A percentile compares a stretch with the other conserved stretches of the same genome.
Evolutionary conservation across 2,113 vertebrate genomes (phyloP).

Genomic region (Abramis brama): DNA sequence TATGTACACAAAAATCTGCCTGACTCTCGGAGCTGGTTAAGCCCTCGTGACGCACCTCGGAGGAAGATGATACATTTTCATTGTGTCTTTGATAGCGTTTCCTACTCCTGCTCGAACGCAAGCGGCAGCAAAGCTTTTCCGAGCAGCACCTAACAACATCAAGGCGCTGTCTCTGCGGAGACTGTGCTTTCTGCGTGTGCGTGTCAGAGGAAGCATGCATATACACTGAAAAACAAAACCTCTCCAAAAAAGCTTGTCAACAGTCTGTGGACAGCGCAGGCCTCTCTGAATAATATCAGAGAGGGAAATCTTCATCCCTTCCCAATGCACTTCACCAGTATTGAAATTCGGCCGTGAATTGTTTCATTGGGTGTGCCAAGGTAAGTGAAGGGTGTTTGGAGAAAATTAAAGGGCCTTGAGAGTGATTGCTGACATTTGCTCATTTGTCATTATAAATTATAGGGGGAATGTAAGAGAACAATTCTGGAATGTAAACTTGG

Average conservation of each 20-base stretch:
- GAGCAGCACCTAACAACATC: conserved; percentile 13
- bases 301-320: background rate
- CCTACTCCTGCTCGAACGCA: background rate
- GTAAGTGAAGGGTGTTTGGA: background rate
- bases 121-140: background rate
- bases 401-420: background rate
- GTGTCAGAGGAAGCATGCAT: background rate
- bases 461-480: background rate
- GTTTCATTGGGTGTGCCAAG: background rate
- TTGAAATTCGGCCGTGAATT: background rate
- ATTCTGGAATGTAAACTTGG: background rate
- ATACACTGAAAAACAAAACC: background rate
- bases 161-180: background rate
- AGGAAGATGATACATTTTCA: conserved; percentile 46
- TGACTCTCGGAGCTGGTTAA: background rate
- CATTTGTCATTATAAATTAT: background rate
- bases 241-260: background rate
- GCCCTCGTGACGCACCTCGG: conserved; percentile 33
- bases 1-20: background rate
- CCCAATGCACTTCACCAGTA: conserved; percentile 9
- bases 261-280: conserved; percentile 5
- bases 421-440: background rate
- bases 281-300: background rate
- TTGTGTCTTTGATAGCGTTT: conserved; percentile 24
- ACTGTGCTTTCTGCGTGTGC: background rate